phyloP scores from a whole-genome alignment of 92 coral and sea anemone species.

The Meandrina meandrites region DNA sequence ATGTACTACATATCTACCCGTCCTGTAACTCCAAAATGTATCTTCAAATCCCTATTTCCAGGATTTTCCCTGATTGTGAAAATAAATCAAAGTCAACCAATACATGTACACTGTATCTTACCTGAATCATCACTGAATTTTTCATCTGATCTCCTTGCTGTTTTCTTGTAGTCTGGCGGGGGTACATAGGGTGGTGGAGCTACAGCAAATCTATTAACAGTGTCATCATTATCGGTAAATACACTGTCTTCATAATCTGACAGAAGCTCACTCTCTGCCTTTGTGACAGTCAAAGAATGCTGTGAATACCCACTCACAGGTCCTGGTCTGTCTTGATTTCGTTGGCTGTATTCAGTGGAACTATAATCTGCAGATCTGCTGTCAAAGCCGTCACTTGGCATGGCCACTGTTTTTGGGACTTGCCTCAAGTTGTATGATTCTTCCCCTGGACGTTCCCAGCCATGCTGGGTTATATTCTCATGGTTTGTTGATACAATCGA shows the following conservation, averaged over 20 bases:
- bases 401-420: neutral
- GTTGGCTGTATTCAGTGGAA: neutral
- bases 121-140: slow-evolving; percentile 51
- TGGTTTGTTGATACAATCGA: neutral
- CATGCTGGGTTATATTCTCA: neutral
- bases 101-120: neutral
- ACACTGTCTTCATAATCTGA: slow-evolving; percentile 72
- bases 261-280: slow-evolving; percentile 55
- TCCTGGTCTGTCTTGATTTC: neutral
- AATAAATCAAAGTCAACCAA: neutral
- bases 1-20: no score
- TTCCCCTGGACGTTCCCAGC: neutral
- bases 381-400: neutral
- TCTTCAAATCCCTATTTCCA: neutral
- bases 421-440: neutral
- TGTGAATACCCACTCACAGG: slow-evolving; percentile 42
- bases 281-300: slow-evolving; percentile 48
- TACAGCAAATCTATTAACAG: slow-evolving; percentile 23
- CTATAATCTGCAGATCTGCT: neutral
- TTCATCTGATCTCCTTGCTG: slow-evolving; percentile 51
- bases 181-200: slow-evolving; percentile 69
- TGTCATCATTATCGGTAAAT: slow-evolving; percentile 60
- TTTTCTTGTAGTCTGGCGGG: slow-evolving; percentile 76
- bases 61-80: neutral
- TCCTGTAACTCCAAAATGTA: neutral